Percentiles rank a stretch among this genome's conserved stretches.
Evolutionary conservation across 2,888 invertebrate species (phyloP).

Genomic region (Sminthurides aquaticus): DNA sequence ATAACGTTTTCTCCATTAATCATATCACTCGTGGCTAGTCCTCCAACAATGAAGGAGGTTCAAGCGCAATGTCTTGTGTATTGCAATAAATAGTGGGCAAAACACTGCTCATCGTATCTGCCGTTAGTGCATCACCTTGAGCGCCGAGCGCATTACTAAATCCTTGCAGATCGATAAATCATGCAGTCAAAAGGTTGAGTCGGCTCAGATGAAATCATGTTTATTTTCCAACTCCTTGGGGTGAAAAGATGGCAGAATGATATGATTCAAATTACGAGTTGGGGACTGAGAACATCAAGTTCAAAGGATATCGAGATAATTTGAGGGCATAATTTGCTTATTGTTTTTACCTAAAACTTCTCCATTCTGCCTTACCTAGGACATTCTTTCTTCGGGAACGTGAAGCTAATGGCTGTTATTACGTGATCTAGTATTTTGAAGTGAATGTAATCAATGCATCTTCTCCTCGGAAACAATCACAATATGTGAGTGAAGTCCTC

Average conservation of each 20-base stretch:
- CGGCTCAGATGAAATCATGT: not conserved
- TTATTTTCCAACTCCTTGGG: not conserved
- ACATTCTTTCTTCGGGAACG: not conserved
- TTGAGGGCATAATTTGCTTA: not conserved
- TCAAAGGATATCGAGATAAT: not conserved
- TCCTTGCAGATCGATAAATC: not conserved
- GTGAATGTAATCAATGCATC: not conserved
- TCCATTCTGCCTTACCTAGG: not conserved
- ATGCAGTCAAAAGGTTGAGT: not conserved
- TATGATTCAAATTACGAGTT: not conserved
- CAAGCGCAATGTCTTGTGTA: not conserved
- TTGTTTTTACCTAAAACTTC: not conserved
- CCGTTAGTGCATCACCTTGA: not conserved
- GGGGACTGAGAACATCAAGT: not conserved
- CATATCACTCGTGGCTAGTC: no score
- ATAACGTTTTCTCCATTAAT: no score
- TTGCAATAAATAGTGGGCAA: not conserved
- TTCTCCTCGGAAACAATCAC: not conserved
- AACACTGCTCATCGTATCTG: no score
- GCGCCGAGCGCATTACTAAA: not conserved
- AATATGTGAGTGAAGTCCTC: not conserved
- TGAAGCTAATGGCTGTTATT: not conserved
- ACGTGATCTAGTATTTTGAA: not conserved
- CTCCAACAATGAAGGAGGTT: no score
- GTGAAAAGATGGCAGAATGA: not conserved